Evolutionary conservation across 2,113 vertebrate genomes (phyloP).

Genomic region (Centropus bengalensis): DNA sequence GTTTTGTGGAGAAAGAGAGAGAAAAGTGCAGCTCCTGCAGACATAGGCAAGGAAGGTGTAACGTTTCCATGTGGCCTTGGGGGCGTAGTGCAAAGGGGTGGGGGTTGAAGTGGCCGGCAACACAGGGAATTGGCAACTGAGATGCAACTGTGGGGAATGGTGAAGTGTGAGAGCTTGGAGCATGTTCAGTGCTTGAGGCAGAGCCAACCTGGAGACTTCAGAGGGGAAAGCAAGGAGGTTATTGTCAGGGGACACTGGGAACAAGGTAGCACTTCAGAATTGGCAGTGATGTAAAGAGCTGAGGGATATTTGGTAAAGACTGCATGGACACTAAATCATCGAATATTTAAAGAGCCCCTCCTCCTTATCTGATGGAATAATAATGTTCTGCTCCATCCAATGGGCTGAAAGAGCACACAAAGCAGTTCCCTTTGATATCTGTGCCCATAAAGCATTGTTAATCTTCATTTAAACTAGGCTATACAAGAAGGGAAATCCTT

Average conservation of each 20-base stretch:
- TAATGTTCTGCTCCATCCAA: not conserved
- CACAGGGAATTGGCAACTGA: not conserved
- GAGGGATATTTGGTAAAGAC: not conserved
- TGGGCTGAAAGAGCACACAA: not conserved
- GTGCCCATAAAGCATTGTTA: not conserved
- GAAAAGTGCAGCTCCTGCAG: not conserved
- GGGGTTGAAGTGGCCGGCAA: not conserved
- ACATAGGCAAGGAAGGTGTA: not conserved
- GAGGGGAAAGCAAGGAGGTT: not conserved
- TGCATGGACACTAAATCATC: not conserved
- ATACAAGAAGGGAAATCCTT: not conserved
- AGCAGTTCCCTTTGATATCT: not conserved
- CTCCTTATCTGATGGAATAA: not conserved
- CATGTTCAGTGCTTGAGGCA: not conserved
- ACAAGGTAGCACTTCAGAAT: not conserved
- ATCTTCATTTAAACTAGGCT: not conserved
- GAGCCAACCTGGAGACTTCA: fast-evolving
- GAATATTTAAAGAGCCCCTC: fast-evolving
- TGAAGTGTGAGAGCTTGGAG: not conserved
- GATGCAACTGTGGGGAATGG: not conserved
- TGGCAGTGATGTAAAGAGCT: not conserved
- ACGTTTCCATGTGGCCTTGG: not conserved
- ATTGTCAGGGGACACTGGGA: not conserved
- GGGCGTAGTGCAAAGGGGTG: not conserved
- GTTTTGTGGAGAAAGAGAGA: not conserved